Base-by-base conservation (phyloP, 64 coral and sea anemone genomes). In the Acropora tenuis region DNA sequence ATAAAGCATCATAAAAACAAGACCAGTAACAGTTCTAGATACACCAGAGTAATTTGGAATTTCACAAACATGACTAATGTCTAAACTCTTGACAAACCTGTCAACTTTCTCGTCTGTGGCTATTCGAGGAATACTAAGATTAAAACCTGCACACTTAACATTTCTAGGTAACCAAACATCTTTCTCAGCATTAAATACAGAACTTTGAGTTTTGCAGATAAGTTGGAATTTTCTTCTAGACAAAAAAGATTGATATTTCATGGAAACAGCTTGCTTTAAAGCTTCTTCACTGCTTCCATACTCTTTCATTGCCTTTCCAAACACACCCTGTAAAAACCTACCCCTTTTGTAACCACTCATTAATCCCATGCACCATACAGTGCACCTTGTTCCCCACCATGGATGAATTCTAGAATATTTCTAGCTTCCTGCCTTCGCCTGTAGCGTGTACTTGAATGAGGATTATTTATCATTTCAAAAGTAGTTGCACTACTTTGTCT, bases 151-250 rank as follows among this genome's bases (percentile, higher is more conserved):
- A 41, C 50, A 80, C 52, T 80, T 80, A 53, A 80, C 2, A 41
- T 80, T 80, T 17, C 78, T 80, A 1, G 78, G 50, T 2, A 80
- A 41, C 78, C 78, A 80, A 0, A 80, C 50, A 19, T 80, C 78
- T 41, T 80, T 1, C 1, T 80, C 78, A 9, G 78, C 78, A 80
- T 80, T 59, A 3, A 40, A 80, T 6, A 80, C 78, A 18, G 77
- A 80, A 9, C 82, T 85, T 71, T 85, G 82, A 2, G 82, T 85
- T 10, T 85, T 69, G 20, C 82, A 85, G 8, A 85, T 16, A 17
- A 85, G 11, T 3, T 85, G 13, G 47, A 85, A 69, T n/a, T 85
- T 80, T 55, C 52, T 17, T 50, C 60, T 69, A 6, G 59, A 85
- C 3, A 86, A 18, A 48, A 86, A 86, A n/a, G 16, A 18, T 53